Percentiles rank a stretch among this genome's conserved stretches.
phyloP scores from a whole-genome alignment of 2,113 vertebrate species.

The Pomatorhinus ruficollis region DNA sequence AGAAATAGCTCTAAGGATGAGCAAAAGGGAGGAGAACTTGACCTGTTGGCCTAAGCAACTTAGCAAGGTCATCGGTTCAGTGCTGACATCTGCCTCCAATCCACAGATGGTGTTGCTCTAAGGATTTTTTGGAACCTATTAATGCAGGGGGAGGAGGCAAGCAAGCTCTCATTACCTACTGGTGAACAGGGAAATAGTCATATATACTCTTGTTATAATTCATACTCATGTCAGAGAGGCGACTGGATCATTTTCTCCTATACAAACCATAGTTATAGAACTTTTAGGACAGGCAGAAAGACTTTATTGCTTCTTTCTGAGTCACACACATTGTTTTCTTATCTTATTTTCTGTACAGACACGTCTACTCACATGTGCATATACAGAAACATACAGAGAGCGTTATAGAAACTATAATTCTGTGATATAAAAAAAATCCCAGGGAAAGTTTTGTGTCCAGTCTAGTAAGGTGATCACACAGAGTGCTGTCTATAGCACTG shows the following conservation, averaged over 20 bases:
- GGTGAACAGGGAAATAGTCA: neutral
- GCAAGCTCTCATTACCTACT: neutral
- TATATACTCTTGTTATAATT: neutral
- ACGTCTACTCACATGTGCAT: neutral
- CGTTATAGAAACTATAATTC: neutral
- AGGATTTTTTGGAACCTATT: neutral
- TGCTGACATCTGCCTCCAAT: neutral
- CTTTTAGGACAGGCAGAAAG: neutral
- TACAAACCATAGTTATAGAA: neutral
- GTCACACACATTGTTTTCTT: neutral
- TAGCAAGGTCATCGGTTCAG: neutral
- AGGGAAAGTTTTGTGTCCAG: neutral
- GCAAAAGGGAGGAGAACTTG: neutral
- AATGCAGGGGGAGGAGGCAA: neutral
- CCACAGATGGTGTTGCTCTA: neutral
- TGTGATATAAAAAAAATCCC: neutral
- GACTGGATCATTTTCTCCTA: neutral
- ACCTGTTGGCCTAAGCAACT: neutral
- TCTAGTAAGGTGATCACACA: neutral
- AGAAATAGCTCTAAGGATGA: neutral
- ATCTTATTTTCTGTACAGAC: neutral
- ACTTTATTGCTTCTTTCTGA: fast-evolving
- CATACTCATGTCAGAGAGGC: neutral
- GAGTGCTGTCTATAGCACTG: neutral
- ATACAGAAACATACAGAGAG: neutral